Base-by-base conservation (phyloP, 2,888 invertebrate genomes). In the Eumacrocentrus americanus region DNA sequence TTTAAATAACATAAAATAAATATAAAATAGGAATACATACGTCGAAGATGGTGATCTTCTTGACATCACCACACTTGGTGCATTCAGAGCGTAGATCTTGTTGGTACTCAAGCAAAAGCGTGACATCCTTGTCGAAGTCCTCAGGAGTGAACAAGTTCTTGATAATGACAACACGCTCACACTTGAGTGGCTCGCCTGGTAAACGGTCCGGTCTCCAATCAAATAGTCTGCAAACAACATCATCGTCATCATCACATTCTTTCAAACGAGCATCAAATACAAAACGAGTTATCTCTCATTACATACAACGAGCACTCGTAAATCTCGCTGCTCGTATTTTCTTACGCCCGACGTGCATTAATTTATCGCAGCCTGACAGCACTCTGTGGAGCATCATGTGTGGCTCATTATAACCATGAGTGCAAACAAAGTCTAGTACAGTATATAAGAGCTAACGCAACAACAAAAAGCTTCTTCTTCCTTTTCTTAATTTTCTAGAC, bases 191-290 rank as follows among this genome's bases (percentile, higher is more conserved):
- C 73, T 94, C 92, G 1, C 94, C 94, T 29, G 90, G 83, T 77
- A 93, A 85, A 78, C 93, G 94, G 71, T 98, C 98, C 0, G 98
- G 97, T 62, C 94, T 85, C 99, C 99, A 99, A 79, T 95, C 97
- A 79, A 99, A 94, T 50, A 98, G 83, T 76, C 91, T 90, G 70
- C 12, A 73, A 63, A 61, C 60, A 57, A 42, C 16, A 42, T 54
- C 9, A 35, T 55, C 4, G 44, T 42, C 42, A 54, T 40, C 44
- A 54, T 54, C 25, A 18, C 20, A 38, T 12, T 29, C 22, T 12
- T 9, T 20, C n/a, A 37, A 51, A 20, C 5, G 3, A 37, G 9
- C 58, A 46, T 29, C 40, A 44, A 29, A 42, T 20, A 57, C 25
- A 48, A 51, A 44, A 51, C 20, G 42, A 2, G 16, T 50, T 44